These are phyloP conservation scores for Mesoligia furuncula DNA, from an alignment of 2,888 invertebrate genomes.

Conservation along the genomic window DNA sequence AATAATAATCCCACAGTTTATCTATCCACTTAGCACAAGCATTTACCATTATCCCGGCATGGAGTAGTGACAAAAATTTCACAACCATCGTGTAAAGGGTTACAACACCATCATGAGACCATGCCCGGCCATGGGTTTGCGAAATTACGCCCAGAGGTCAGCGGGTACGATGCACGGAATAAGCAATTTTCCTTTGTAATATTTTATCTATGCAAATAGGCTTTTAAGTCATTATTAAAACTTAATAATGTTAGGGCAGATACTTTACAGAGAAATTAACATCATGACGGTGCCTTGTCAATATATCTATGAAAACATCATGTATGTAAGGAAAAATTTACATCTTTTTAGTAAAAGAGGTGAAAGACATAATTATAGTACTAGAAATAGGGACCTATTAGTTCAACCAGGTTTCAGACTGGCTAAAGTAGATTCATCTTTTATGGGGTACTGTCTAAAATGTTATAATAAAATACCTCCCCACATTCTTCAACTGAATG, in stretches of 20 bases:
- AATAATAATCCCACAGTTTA: slow-evolving; percentile 47
- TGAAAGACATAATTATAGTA: too few relatives aligned
- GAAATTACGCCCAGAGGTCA: slow-evolving; percentile 78
- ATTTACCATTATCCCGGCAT: slow-evolving; percentile 46
- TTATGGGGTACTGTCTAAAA: too few relatives aligned
- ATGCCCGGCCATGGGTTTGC: slow-evolving; percentile 75
- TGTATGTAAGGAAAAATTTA: too few relatives aligned
- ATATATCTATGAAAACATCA: too few relatives aligned
- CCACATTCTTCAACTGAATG: too few relatives aligned
- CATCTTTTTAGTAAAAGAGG: too few relatives aligned
- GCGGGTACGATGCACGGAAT: slow-evolving; percentile 70
- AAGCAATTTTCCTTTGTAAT: slow-evolving; percentile 76
- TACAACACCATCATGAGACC: slow-evolving; percentile 78
- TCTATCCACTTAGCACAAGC: slow-evolving; percentile 36
- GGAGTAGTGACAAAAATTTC: slow-evolving; percentile 78
- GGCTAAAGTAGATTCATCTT: too few relatives aligned
- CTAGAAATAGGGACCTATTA: too few relatives aligned
- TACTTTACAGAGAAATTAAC: too few relatives aligned
- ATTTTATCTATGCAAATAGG: slow-evolving; percentile 74
- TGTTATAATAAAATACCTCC: too few relatives aligned
- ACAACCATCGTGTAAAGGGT: slow-evolving; percentile 69
- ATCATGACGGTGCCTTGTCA: too few relatives aligned
- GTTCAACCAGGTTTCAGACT: too few relatives aligned
- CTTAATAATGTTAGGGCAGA: slow-evolving; percentile 21
- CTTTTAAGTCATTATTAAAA: slow-evolving; percentile 52